phyloP scores from a whole-genome alignment of 2,113 vertebrate genomes.

The Acanthochromis polyacanthus region DNA sequence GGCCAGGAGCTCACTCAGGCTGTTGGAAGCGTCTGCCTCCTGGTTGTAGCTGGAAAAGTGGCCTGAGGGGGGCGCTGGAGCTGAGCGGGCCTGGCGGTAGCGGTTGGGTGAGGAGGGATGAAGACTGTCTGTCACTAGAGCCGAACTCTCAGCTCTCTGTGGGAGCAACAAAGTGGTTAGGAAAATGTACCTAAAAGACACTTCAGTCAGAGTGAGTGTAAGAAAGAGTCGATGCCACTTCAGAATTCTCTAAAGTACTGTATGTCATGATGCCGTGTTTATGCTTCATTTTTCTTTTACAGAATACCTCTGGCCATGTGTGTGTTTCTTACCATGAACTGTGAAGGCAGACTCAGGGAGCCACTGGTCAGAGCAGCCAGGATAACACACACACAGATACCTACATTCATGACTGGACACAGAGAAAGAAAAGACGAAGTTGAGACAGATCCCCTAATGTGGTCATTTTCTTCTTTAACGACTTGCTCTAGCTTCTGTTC shows the following conservation, averaged over 20 bases:
- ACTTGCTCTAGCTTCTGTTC: neutral
- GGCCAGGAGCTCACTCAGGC: conserved; percentile 80
- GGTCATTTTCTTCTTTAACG: neutral
- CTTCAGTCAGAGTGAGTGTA: too few relatives aligned
- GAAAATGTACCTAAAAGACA: too few relatives aligned
- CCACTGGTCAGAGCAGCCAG: conserved; percentile 81
- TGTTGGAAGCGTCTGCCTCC: conserved; percentile 52
- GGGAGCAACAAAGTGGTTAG: neutral
- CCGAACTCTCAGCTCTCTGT: conserved; percentile 56
- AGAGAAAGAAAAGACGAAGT: conserved; percentile 8
- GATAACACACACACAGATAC: conserved; percentile 82
- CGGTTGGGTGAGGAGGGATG: conserved; percentile 44
- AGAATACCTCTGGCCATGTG: neutral
- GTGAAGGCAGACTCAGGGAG: conserved; percentile 75
- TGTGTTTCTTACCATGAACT: conserved; percentile 60
- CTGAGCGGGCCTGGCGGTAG: conserved; percentile 79
- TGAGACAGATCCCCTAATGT: neutral
- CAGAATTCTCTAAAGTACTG: too few relatives aligned
- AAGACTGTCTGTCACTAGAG: conserved; percentile 52
- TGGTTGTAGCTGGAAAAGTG: conserved; percentile 63
- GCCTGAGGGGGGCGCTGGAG: conserved; percentile 57
- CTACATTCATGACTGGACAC: conserved; percentile 81
- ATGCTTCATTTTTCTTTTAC: too few relatives aligned
- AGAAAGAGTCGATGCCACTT: too few relatives aligned
- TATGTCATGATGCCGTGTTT: too few relatives aligned